Evolutionary conservation across 2,888 invertebrate species (phyloP), one percentile per base, ranked within the genome.

Genomic region (Imbricaverruca yamaguchii): DNA sequence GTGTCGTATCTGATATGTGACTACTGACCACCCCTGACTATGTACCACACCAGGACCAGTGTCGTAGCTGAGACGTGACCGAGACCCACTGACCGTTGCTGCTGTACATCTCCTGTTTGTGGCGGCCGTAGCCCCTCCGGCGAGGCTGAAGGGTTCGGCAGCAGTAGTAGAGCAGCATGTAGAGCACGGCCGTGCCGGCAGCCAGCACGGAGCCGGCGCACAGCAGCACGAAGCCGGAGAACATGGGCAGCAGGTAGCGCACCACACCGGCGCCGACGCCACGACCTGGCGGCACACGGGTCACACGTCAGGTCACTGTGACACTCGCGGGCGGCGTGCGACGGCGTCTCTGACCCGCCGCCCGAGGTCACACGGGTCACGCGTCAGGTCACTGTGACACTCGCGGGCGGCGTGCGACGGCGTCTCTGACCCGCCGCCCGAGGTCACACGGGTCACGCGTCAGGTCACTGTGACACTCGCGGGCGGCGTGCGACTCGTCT

Each of bases 121-220:
- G 74, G 18, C 74, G 7, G 18, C 74, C 74, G 55, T 74, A 74
- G 21, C 55, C 21, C 1, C 21, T 23, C 10, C 53, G 53, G 53
- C 55, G 74, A 9, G 74, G 74, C 55, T 12, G 53, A 21, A 74
- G 18, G 9, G 53, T 11, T 6, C 74, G 74, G 74, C 74, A 74
- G 74, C 74, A 74, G 74, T 74, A 74, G 74, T 74, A 74, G 53
- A 74, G 15, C 55, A 74, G 6, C 74, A 74, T 74, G 74, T 74
- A 74, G 53, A 74, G 55, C 21, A 55, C 74, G 10, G 74, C 53
- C 12, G 10, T 18, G 21, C 10, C 55, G 53, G 74, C 74, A 0
- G 74, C 74, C 21, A 74, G 7, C 74, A 74, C 74, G 8, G 74
- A 74, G 74, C 74, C 74, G 21, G 6, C 21, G 55, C 74, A 74